Evolutionary conservation across 1,140 invertebrate genomes (phyloP), one percentile per base, ranked within the genome.

Genomic region (Zaprionus kolodkinae): DNA sequence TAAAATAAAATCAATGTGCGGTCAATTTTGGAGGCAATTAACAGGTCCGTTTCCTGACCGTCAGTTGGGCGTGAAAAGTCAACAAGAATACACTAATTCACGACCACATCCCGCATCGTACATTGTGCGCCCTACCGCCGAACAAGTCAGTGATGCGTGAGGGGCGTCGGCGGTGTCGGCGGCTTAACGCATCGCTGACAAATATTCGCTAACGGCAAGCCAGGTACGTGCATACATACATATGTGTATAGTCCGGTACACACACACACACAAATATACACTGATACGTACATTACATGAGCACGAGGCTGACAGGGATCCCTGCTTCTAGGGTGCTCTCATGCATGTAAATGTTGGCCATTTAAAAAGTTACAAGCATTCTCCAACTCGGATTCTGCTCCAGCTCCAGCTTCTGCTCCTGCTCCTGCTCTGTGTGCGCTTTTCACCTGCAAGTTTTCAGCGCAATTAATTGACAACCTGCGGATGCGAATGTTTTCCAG

Each of bases 391-490:
- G 13, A 54, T 17, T 35, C 21, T 27, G 21, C 21, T 21, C 21
- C 21, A 1, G 21, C 21, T 21, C 21, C 21, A 1, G 21, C 21
- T 2, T 2, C 21, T 1, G 21, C 21, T 21, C 21, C 21, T 25
- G 12, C 52, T 55, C 52, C 27, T 13, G 21, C 52, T 55, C 52
- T 55, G 6, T 27, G 5, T 27, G 33, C 25, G 30, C 56, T 25
- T 25, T n/a, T 59, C n/a, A 15, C 21, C 56, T 35, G 43, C 12
- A 57, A 36, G 50, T 62, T 77, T 73, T 74, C 72, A 78, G 72
- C 61, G 48, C 72, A 75, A 75, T 78, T 78, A 78, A 78, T 78
- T 78, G 76, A 62, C 72, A 78, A 78, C 66, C 61, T 62, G 66
- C 76, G 62, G 56, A 78, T 78, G 76, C 59, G 71, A 48, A 78